Evolutionary conservation across 2,888 invertebrate genomes (phyloP), one percentile per base, ranked within the genome.

Genomic region (Synanthedon andrenaeformis): DNA sequence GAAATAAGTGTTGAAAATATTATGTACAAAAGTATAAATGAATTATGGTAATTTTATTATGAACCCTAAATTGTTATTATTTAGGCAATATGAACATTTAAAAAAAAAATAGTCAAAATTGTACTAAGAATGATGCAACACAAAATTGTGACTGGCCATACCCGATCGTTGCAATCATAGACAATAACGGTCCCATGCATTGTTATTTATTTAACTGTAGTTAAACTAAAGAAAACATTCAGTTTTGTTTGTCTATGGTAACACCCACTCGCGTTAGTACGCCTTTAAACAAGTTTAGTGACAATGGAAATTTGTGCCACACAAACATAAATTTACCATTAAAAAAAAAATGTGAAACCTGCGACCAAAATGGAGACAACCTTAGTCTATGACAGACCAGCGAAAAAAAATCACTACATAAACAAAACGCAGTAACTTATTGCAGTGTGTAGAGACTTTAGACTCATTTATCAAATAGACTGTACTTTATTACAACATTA

Each of bases 291-390:
- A 23, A 45, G n/a, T 52, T 51, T 52, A n/a, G 3, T 10, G 52
- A 51, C 54, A 52, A 51, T 55, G 58, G 62, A 66, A 61, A 65
- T 75, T 76, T 76, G 75, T 76, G 76, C 70, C 69, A 45, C 45
- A 45, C 45, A n/a, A 45, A 45, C 45, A 13, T 12, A 45, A 13
- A 13, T 45, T 45, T 45, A 42, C n/a, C 3, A 13, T 45, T 42
- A 8, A n/a, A 13, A 12, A 45, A 45, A 13, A 6, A 45, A 45
- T 45, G 14, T 35, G 35, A 10, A 35, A 35, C 35, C 35, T 35
- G 8, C 35, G 1, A 35, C 5, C 8, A 10, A 35, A 35, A 35
- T 28, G 19, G 19, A 3, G 28, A 35, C 35, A 35, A 35, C 35
- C 35, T 10, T 35, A 35, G 35, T 35, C 35, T 35, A 35, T 35